These are phyloP conservation scores for Pristionchus mayeri DNA, from an alignment of 2,888 invertebrate genomes.

Conservation along the genomic window DNA sequence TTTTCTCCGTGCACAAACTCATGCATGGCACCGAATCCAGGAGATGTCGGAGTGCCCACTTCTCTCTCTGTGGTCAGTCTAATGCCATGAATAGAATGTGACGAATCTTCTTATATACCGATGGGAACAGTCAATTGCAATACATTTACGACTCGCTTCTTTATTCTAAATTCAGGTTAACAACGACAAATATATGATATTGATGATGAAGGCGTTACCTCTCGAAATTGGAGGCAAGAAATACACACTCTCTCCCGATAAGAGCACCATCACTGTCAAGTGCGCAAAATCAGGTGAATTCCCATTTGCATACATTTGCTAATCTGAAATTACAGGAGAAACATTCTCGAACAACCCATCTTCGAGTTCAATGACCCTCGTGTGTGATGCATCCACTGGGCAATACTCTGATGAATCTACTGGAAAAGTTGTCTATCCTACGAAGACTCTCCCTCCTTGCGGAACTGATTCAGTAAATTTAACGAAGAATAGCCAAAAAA, in stretches of 20 bases:
- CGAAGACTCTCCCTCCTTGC: not conserved
- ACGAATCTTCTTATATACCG: too few species aligned
- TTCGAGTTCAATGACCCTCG: not conserved
- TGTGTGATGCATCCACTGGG: not conserved
- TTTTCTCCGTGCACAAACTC: not conserved
- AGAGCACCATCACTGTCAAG: not conserved
- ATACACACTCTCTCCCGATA: not conserved
- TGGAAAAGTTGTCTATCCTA: not conserved
- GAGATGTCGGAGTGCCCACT: not conserved
- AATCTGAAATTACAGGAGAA: not conserved
- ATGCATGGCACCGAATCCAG: not conserved
- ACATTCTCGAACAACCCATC: not conserved
- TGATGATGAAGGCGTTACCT: not conserved
- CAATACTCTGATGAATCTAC: not conserved
- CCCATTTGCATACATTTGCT: too few species aligned
- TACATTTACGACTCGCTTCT: not conserved
- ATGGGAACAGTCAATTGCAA: too few species aligned
- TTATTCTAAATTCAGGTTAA: not conserved
- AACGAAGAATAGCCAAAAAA: not conserved
- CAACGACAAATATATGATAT: not conserved
- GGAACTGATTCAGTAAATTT: not conserved
- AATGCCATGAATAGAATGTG: too few species aligned
- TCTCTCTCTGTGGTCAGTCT: not conserved
- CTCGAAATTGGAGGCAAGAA: not conserved
- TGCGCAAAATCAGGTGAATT: not conserved